These are phyloP conservation scores for Drosophila tsacasi DNA, from an alignment of 1,140 invertebrate species.

Conservation along the genomic window DNA sequence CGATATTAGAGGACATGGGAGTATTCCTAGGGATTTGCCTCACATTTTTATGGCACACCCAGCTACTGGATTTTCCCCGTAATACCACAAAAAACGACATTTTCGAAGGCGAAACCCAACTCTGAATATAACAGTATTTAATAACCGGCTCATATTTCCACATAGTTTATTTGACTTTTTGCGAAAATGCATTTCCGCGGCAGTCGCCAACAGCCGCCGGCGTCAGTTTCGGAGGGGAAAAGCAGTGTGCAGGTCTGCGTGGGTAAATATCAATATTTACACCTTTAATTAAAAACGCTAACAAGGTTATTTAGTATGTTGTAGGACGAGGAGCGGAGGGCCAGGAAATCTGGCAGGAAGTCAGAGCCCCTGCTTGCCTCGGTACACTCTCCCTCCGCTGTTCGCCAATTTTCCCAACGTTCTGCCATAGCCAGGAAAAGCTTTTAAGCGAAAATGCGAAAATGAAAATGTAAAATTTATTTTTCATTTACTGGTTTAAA, in stretches of 20 bases:
- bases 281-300: constrained; percentile 85
- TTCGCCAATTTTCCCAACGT: constrained; percentile 25
- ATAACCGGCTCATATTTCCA: constrained; percentile 68
- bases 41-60: not conserved
- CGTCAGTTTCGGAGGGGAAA: not conserved
- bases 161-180: constrained; percentile 77
- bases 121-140: constrained; percentile 46
- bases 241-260: constrained; percentile 41
- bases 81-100: constrained; percentile 28
- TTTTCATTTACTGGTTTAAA: constrained; percentile 32
- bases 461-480: constrained; percentile 71
- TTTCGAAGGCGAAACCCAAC: constrained; percentile 20
- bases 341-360: constrained; percentile 67
- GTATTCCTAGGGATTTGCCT: not conserved
- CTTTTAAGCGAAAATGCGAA: constrained; percentile 75
- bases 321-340: not conserved
- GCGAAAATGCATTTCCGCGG: constrained; percentile 75
- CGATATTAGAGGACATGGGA: not conserved
- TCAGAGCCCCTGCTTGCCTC: constrained; percentile 50
- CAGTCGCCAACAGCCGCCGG: constrained; percentile 45
- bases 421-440: constrained; percentile 49
- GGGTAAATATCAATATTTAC: constrained; percentile 84
- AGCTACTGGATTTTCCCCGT: constrained; percentile 3
- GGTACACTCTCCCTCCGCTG: constrained; percentile 1
- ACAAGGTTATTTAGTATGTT: constrained; percentile 81